Conservation (phyloP, 2,888 invertebrate species). For the Patella caerulea region DNA sequence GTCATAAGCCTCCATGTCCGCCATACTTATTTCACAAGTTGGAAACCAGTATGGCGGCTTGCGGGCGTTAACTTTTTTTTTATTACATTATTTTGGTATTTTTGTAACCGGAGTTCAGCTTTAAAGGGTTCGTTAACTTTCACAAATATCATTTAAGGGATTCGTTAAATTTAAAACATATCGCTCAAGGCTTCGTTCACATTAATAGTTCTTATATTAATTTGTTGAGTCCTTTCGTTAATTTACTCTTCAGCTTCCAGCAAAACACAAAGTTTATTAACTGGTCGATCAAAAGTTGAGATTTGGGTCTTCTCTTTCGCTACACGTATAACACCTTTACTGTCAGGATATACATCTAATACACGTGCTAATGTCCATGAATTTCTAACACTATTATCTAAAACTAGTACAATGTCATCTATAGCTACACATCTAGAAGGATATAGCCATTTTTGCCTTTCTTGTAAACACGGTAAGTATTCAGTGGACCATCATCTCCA, state of each 20-base stretch:
- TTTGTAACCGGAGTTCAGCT: no score
- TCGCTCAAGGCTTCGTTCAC: no score
- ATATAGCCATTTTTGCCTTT: conserved; percentile 18
- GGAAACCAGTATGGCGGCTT: no score
- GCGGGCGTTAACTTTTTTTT: no score
- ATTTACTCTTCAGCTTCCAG: conserved; percentile 12
- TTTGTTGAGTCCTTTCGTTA: no score
- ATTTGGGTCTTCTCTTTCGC: conserved; percentile 14
- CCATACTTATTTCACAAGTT: no score
- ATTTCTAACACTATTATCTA: conserved; percentile 16
- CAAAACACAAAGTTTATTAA: conserved; percentile 21
- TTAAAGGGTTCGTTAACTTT: no score
- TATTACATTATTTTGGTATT: no score
- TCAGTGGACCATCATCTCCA: conserved; percentile 32
- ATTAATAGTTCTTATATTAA: no score
- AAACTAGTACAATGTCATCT: conserved; percentile 15
- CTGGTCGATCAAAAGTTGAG: conserved; percentile 12
- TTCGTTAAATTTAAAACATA: no score
- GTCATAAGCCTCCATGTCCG: no score
- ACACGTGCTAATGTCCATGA: conserved; percentile 17
- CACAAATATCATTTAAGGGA: no score
- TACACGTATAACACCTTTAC: conserved; percentile 15
- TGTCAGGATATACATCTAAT: background rate
- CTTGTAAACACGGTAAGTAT: conserved; percentile 27
- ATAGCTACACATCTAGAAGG: background rate